These are phyloP conservation scores for Athalia circularis DNA, from an alignment of 2,888 invertebrate genomes.

Conservation along the genomic window DNA sequence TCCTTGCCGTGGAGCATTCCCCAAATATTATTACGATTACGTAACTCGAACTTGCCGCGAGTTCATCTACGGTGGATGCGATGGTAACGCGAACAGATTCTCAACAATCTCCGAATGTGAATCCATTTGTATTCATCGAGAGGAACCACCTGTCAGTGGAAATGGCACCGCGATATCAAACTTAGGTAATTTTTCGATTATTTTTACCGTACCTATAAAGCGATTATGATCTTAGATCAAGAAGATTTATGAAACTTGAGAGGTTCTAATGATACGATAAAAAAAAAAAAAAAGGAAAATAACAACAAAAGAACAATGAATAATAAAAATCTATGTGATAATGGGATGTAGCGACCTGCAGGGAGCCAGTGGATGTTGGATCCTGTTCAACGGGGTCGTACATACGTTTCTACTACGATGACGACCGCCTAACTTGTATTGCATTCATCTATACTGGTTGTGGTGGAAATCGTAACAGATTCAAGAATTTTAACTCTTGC, in stretches of 20 bases:
- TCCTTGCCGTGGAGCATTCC: slow-evolving; percentile 80
- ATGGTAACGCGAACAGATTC: slow-evolving; percentile 90
- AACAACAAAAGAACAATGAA: neutral
- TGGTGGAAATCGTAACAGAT: slow-evolving; percentile 91
- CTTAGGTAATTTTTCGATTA: slow-evolving; percentile 62
- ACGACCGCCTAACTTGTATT: slow-evolving; percentile 81
- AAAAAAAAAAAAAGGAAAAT: too few species aligned
- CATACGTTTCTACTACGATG: slow-evolving; percentile 86
- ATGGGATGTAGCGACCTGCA: slow-evolving; percentile 79
- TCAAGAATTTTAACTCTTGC: slow-evolving; percentile 84
- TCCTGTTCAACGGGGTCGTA: slow-evolving; percentile 76
- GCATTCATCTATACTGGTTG: slow-evolving; percentile 92
- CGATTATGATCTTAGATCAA: too few species aligned
- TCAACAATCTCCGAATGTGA: slow-evolving; percentile 84
- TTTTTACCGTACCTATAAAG: neutral
- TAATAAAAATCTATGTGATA: slow-evolving; percentile 39
- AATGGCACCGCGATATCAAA: slow-evolving; percentile 70
- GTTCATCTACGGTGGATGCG: slow-evolving; percentile 89
- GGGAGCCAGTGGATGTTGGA: slow-evolving; percentile 79
- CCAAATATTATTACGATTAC: slow-evolving; percentile 84
- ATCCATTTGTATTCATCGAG: slow-evolving; percentile 80
- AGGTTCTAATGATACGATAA: neutral
- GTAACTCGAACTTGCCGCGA: slow-evolving; percentile 79
- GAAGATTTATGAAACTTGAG: too few species aligned
- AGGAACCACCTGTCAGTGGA: slow-evolving; percentile 75